Conservation (phyloP, 2,888 invertebrate species). For the Drosophila aldrichi region DNA sequence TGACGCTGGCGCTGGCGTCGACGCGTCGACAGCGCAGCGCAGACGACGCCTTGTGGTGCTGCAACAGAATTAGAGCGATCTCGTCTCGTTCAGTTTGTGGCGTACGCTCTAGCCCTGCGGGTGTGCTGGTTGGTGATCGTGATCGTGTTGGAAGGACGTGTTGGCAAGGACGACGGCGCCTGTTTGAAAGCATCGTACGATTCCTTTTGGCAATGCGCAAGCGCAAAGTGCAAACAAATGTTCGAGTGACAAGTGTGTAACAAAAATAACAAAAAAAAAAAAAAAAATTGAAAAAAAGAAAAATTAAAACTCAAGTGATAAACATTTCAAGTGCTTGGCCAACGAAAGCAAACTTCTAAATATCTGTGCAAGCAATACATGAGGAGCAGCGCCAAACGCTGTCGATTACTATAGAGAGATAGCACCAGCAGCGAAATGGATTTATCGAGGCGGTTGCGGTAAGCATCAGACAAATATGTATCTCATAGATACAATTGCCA, state of each 20-base stretch:
- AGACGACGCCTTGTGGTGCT: conserved; percentile 42
- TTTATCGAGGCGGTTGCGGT: conserved; percentile 85
- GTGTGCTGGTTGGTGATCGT: conserved; percentile 68
- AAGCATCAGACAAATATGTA: conserved; percentile 80
- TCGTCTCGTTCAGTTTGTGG: conserved; percentile 83
- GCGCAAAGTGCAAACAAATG: conserved; percentile 61
- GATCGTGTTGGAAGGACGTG: conserved; percentile 39
- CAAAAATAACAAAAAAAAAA: conserved; percentile 30
- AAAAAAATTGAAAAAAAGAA: no score
- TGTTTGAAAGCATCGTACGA: conserved; percentile 14
- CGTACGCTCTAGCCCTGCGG: conserved; percentile 83
- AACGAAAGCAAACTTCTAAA: conserved; percentile 31
- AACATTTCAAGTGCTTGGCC: conserved; percentile 46
- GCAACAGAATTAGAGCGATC: conserved; percentile 73
- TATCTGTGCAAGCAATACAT: conserved; percentile 39
- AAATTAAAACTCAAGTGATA: conserved; percentile 72
- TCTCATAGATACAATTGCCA: conserved; percentile 54
- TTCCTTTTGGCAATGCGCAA: conserved; percentile 67
- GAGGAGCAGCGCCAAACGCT: conserved; percentile 49
- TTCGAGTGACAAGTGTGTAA: conserved; percentile 47
- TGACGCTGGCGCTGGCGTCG: conserved; percentile 18
- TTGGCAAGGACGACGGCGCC: conserved; percentile 30
- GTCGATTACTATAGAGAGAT: conserved; percentile 55
- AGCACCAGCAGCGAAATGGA: conserved; percentile 81
- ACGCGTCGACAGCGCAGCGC: conserved; percentile 24